Evolutionary conservation across 1,140 invertebrate genomes (phyloP), one percentile per base, ranked within the genome.

Genomic region (Caligus rogercresseyi): DNA sequence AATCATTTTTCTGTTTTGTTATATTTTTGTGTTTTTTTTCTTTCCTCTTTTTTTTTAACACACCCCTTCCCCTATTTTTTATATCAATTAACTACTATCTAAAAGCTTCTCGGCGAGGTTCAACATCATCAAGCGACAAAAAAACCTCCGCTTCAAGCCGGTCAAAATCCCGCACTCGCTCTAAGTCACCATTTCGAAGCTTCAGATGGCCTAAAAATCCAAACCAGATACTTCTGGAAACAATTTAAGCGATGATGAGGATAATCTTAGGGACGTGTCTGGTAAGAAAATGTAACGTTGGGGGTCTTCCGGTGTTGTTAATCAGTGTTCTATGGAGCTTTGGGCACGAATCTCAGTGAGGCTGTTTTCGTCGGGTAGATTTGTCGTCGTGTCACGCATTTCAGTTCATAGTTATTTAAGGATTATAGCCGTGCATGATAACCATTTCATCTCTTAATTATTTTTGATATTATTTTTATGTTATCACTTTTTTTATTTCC

Each of bases 131-230:
- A 60, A 70, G 70, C 65, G 69, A 74, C 82, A 75, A 86, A 85
- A 78, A 80, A 64, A 43, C 7, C 7, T 43, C 31, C 31, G 31
- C 31, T n/a, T 43, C 31, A n/a, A 43, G 31, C 31, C 69, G 68
- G 65, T 67, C 69, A 65, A 70, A 68, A 83, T 72, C 80, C 82
- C 67, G 86, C 82, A 71, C 73, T 66, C 80, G 87, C 67, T 89
- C 86, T 76, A 91, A 89, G 75, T 89, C 86, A 65, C 87, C 87
- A 56, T 91, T 91, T 80, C 77, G 87, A 68, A 88, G 86, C 74
- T 89, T 89, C 79, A 80, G 86, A 63, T 89, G 86, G 86, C 87
- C 86, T 79, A 85, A 84, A 72, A 69, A 53, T 67, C 69, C 25
- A 53, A 61, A 11, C 57, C 25, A 18, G 54, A 55, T 26, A 58